Evolutionary conservation across 1,140 invertebrate genomes (phyloP), one percentile per base, ranked within the genome.

Genomic region (Heliconius nattereri): DNA sequence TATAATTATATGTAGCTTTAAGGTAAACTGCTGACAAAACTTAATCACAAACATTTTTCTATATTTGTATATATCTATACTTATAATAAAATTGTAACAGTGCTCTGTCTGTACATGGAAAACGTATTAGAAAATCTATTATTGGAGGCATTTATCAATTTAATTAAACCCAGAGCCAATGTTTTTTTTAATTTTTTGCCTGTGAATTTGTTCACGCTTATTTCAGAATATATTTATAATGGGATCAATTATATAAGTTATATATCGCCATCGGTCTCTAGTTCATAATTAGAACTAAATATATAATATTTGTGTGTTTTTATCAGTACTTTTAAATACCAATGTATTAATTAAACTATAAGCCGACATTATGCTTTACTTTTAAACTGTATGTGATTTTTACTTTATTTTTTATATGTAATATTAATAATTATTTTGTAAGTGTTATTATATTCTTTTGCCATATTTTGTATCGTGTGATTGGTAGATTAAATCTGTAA

Each of bases 341-440:
- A 66, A 26, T 66, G 60, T 26, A 66, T 66, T 29, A 66, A 60
- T 60, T 45, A 45, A 45, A 52, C 13, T 5, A 26, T 29, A 66
- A 66, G 60, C 16, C 8, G 1, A 66, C 29, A 66, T 26, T 13
- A 29, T 66, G 60, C 60, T 26, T 66, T 66, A 66, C 23, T 66
- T 26, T 66, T 26, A 66, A 66, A 66, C 60, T 13, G 29, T 66
- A 66, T 66, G 60, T 66, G 60, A 66, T 66, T 26, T 66, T 66
- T 29, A 29, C 26, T 16, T 29, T 16, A 0, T 66, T 26, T 66
- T 57, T 57, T 23, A 23, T 20, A 66, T 29, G 11, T 66, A 26
- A 66, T 29, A 23, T 66, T 66, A 66, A 2, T 66, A 66, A 66
- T 29, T 66, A 13, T 29, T 29, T 66, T 29, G 26, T 66, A 66